Conservation (phyloP, 1,140 invertebrate species). For the Oryzaephilus surinamensis region DNA sequence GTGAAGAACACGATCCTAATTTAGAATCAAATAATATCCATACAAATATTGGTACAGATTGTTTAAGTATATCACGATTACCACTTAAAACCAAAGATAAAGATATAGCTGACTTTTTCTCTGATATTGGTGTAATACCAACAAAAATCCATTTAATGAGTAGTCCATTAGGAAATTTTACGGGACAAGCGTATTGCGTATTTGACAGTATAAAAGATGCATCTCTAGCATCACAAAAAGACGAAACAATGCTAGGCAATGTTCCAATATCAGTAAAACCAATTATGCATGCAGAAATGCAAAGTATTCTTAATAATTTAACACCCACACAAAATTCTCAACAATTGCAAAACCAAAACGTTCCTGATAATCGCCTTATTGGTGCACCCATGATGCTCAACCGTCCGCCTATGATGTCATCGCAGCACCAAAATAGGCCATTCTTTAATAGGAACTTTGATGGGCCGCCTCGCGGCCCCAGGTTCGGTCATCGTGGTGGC, state of each 20-base stretch:
- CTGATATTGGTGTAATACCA: constrained; percentile 62
- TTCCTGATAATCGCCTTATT: too few relatives aligned
- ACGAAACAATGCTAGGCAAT: constrained; percentile 54
- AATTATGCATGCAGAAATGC: constrained; percentile 49
- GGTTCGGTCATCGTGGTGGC: too few relatives aligned
- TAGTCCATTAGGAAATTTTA: constrained; percentile 43
- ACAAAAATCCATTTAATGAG: constrained; percentile 67
- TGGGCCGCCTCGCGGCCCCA: too few relatives aligned
- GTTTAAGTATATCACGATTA: constrained; percentile 63
- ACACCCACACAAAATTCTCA: constrained; percentile 7
- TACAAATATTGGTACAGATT: constrained; percentile 40
- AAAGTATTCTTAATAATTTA: constrained; percentile 19
- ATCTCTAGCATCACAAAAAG: constrained; percentile 54
- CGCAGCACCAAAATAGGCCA: constrained; percentile 8
- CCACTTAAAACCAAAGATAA: constrained; percentile 60
- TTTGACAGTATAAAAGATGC: constrained; percentile 61
- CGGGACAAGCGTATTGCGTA: constrained; percentile 79
- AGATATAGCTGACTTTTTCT: constrained; percentile 72
- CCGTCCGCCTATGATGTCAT: background rate
- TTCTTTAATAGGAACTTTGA: constrained; percentile 11
- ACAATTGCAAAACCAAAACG: background rate
- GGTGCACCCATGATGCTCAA: too few relatives aligned
- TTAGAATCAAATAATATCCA: constrained; percentile 11
- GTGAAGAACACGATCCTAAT: constrained; percentile 31
- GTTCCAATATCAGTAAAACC: constrained; percentile 54